These are phyloP conservation scores for Ia io DNA, from an alignment of 2,113 vertebrate genomes.

Conservation along the genomic window DNA sequence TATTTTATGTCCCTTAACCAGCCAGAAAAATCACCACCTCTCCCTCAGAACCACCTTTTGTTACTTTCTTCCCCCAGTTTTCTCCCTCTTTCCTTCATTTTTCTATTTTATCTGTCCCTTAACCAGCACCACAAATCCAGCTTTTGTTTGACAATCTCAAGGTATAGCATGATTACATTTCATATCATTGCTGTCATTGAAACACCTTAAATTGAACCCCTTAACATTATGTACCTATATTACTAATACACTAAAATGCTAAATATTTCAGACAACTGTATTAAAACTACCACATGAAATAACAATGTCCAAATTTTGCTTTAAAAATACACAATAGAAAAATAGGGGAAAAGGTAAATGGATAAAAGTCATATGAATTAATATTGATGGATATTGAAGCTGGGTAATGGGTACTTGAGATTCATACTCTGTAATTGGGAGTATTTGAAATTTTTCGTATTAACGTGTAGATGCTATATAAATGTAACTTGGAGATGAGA, in stretches of 20 bases:
- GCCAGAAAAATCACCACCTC: not conserved
- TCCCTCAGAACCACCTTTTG: slow-evolving; percentile 5
- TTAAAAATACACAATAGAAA: slow-evolving; percentile 3
- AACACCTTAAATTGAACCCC: slow-evolving; percentile 4
- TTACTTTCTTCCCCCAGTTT: not conserved
- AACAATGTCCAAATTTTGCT: not conserved
- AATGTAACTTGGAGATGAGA: not conserved
- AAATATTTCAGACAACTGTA: not conserved
- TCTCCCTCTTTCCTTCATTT: not conserved
- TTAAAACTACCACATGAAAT: not conserved
- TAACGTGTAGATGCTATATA: not conserved
- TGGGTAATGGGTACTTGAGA: not conserved
- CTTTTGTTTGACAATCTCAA: not conserved
- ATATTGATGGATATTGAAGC: not conserved
- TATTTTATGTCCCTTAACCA: too few relatives aligned
- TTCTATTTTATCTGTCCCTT: slow-evolving; percentile 8
- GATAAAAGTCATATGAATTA: not conserved
- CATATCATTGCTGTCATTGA: not conserved
- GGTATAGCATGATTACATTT: not conserved
- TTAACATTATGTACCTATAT: slow-evolving; percentile 1
- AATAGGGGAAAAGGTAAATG: not conserved
- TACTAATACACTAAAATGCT: not conserved
- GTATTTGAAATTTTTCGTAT: slow-evolving; percentile 6
- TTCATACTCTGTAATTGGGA: not conserved
- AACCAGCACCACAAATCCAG: not conserved